Conservation (phyloP, 2,797 vertebrate genomes). For the Takifugu ocellatus region DNA sequence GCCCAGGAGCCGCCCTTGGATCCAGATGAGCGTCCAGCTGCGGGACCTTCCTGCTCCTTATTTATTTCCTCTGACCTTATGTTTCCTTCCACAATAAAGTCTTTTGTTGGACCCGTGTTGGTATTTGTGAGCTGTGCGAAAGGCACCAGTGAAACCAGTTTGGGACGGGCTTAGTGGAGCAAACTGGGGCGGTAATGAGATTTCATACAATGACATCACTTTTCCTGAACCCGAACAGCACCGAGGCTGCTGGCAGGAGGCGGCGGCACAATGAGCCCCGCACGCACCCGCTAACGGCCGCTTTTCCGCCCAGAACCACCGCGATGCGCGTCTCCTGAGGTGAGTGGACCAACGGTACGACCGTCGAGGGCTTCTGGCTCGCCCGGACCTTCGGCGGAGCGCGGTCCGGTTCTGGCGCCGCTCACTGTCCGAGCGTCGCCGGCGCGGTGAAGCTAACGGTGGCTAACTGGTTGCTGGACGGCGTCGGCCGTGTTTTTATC, state of each 20-base stretch:
- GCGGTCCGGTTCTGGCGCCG: no score
- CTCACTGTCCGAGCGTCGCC: no score
- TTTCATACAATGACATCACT: slow-evolving; percentile 81
- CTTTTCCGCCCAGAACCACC: neutral
- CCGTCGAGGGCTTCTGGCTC: no score
- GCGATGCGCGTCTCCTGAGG: slow-evolving; percentile 39
- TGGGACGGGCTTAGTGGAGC: neutral
- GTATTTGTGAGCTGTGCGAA: neutral
- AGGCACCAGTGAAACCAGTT: neutral
- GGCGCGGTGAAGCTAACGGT: no score
- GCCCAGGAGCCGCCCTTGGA: slow-evolving; percentile 30
- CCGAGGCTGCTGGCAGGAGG: slow-evolving; percentile 38
- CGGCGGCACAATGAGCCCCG: slow-evolving; percentile 15
- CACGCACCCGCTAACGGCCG: no score
- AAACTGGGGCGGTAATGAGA: slow-evolving; percentile 65
- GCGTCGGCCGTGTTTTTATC: no score
- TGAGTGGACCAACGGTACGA: slow-evolving; percentile 18
- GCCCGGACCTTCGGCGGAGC: no score
- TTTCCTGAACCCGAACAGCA: slow-evolving; percentile 71
- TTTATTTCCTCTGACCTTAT: no score
- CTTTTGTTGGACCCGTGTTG: no score
- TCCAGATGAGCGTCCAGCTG: slow-evolving; percentile 52
- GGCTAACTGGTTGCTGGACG: no score
- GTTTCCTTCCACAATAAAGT: no score
- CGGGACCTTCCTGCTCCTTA: no score